Conservation (phyloP, 2,113 vertebrate genomes). For the Seriola rivoliana region DNA sequence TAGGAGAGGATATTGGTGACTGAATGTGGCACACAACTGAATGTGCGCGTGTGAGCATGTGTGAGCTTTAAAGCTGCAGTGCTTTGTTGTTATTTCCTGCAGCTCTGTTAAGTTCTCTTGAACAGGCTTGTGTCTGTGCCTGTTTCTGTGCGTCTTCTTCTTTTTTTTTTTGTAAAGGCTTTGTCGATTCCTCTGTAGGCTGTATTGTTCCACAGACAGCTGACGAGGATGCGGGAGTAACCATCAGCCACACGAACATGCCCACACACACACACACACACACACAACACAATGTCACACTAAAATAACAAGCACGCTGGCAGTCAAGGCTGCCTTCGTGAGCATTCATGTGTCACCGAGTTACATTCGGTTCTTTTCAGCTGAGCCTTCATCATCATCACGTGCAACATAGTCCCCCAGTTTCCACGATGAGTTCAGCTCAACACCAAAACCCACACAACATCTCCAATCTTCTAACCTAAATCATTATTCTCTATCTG, state of each 20-base stretch:
- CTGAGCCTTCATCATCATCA: background rate
- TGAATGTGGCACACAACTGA: constrained; percentile 18
- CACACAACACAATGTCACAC: constrained; percentile 17
- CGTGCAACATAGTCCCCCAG: constrained; percentile 12
- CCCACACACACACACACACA: constrained; percentile 36
- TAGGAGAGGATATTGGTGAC: constrained; percentile 45
- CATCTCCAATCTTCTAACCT: constrained; percentile 57
- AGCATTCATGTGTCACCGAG: constrained; percentile 39
- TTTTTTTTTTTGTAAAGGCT: constrained; percentile 14
- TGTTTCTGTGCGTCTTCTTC: background rate
- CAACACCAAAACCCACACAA: constrained; percentile 42
- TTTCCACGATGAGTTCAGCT: background rate
- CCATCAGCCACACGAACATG: constrained; percentile 30
- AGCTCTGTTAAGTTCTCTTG: constrained; percentile 48
- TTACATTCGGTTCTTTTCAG: constrained; percentile 28
- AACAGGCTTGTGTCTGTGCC: constrained; percentile 23
- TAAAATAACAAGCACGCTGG: constrained; percentile 40
- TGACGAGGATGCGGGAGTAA: constrained; percentile 56
- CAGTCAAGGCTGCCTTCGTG: constrained; percentile 24
- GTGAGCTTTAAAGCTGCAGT: constrained; percentile 41
- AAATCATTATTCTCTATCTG: constrained; percentile 55
- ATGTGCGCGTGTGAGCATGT: constrained; percentile 25
- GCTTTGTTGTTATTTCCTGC: constrained; percentile 67
- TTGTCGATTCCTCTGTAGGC: constrained; percentile 31
- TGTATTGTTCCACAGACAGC: constrained; percentile 67